A percentile compares a stretch with the other conserved stretches of the same genome.
Evolutionary conservation across 2,888 invertebrate genomes (phyloP).

Genomic region (Eubasilissa splendida): DNA sequence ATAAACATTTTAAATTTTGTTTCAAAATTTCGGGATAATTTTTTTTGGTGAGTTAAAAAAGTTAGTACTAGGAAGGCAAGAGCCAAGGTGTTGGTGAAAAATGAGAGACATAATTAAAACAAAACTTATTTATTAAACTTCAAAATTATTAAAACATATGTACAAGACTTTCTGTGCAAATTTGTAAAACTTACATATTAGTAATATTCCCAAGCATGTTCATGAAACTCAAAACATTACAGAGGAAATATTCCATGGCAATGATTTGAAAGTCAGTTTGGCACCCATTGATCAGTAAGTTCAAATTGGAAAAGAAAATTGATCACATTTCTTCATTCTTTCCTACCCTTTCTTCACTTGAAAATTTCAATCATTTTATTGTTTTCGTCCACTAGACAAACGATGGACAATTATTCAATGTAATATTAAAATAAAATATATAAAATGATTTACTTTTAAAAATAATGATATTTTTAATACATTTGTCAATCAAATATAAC

Average conservation of each 20-base stretch:
- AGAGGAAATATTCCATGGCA: constrained; percentile 9
- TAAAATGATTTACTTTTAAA: no score
- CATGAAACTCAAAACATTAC: constrained; percentile 11
- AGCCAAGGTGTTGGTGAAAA: not conserved
- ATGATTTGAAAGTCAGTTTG: constrained; percentile 30
- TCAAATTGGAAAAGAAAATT: constrained; percentile 4
- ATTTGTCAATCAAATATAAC: not conserved
- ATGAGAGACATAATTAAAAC: constrained; percentile 47
- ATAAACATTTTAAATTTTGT: no score
- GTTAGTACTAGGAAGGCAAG: no score
- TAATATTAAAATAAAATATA: no score
- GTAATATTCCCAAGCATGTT: constrained; percentile 31
- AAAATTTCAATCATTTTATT: no score
- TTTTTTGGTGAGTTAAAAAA: no score
- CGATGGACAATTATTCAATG: no score
- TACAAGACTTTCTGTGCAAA: constrained; percentile 38
- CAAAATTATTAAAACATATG: constrained; percentile 58
- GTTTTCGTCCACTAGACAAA: no score
- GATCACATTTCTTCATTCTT: not conserved
- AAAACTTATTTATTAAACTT: constrained; percentile 58
- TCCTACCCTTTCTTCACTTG: not conserved
- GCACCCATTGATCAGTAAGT: constrained; percentile 36
- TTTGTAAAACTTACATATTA: constrained; percentile 27
- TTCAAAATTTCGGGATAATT: no score
- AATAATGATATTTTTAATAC: no score